Evolutionary conservation across 2,113 vertebrate species (phyloP), one percentile per base, ranked within the genome.

Genomic region (Pantherophis guttatus): DNA sequence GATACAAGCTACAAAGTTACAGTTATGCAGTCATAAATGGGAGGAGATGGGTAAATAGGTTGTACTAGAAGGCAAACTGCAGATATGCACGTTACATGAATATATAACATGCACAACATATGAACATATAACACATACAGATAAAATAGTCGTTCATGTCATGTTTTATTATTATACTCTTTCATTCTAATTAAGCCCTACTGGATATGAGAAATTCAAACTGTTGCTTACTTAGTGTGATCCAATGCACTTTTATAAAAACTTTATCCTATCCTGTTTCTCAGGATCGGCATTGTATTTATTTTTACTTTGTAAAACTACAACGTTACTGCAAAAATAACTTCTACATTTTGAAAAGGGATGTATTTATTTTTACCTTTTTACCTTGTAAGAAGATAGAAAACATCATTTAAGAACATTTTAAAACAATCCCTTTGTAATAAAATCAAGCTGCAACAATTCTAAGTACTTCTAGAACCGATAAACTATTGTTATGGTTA

Each of bases 291-390:
- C 21, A 85, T 17, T 29, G 26, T 52, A 39, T 88, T 86, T 57
- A 59, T 23, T 58, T 85, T 19, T 24, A 81, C 5, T 29, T 12
- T 26, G 9, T 62, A 26, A 62, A 62, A 62, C 24, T 62, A 62
- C 9, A 62, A 98, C 98, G 97, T 98, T 98, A 97, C 97, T 97
- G 97, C 97, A 98, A 98, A 98, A 98, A 98, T 97, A 98, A 98
- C 98, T 98, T 98, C 97, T 98, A 97, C 97, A 98, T 98, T 97
- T 97, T 97, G 96, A 98, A 94, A 96, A 95, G 97, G 97, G 94
- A 96, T 97, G 96, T 98, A 57, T 89, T 96, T 97, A 97, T 97
- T 98, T 97, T 96, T 97, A 58, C 12, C n/a, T 17, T 26, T 92
- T 88, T 87, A 55, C 88, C n/a, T 81, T 92, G 24, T 50, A 10